Base-by-base conservation (phyloP, 2,888 invertebrate species). In the Ferrisia virgata region DNA sequence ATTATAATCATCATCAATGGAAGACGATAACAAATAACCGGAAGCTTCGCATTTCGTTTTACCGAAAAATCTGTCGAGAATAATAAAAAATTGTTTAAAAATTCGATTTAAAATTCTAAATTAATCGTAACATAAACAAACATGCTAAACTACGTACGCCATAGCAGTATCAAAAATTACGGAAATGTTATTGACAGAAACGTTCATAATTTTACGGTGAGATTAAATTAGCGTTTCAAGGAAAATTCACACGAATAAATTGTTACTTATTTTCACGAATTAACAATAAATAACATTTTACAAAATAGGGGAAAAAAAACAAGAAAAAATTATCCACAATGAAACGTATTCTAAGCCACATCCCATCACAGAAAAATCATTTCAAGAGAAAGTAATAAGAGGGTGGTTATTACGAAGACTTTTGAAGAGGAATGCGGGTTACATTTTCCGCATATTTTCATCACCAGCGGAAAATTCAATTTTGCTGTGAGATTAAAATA, bases 11-110 rank as follows among this genome's bases (percentile, higher is more conserved):
- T 80, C 80, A 15, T 80, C 80, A 3, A 53, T 47, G 18, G 80
- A 53, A 25, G 80, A 47, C 15, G 80, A 43, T 80, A 80, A 53
- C 80, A 80, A 33, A 47, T 80, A 53, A 33, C 80, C 80, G 47
- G 80, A 80, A 25, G 80, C 80, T 80, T 80, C 80, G 80, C 80
- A 80, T 18, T 80, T 80, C 28, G 47, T n/a, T 80, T 80, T 80
- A 47, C 80, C 80, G 80, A 80, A 80, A 31, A 80, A 80, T 80
- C 80, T 80, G 53, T 53, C 28, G 28, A 43, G 15, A 28, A n/a
- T 4, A 33, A 64, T 28, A 5, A 36, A 9, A 78, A 78, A 36
- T 15, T 9, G 33, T 39, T 78, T 72, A 33, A 8, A 72, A 25
- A 64, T 64, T 72, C n/a, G 22, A 53, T 2, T n/a, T n/a, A 6